These are phyloP conservation scores for Coelogynopora nodosa DNA, from an alignment of 2,888 invertebrate genomes.

Conservation along the genomic window DNA sequence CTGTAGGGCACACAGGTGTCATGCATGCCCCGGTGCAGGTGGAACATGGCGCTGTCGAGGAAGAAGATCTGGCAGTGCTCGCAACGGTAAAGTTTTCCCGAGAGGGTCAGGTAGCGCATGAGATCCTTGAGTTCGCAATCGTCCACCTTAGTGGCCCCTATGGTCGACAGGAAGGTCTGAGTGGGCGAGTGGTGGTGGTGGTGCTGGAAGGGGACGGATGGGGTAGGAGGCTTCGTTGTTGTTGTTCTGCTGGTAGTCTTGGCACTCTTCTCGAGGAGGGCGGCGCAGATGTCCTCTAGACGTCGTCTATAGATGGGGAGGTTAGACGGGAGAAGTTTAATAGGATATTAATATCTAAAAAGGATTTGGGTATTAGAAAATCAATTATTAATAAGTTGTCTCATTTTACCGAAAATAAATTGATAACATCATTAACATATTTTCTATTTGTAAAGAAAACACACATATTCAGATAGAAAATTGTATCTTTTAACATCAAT, in stretches of 20 bases:
- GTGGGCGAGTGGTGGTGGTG: neutral
- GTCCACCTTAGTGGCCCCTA: neutral
- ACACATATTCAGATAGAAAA: too few relatives aligned
- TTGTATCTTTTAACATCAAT: too few relatives aligned
- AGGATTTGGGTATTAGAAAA: too few relatives aligned
- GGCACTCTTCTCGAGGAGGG: neutral
- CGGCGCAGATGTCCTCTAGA: slow-evolving; percentile 2
- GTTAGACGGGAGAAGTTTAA: too few relatives aligned
- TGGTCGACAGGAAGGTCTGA: neutral
- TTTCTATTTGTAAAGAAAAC: too few relatives aligned
- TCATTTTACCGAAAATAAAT: too few relatives aligned
- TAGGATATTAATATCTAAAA: too few relatives aligned
- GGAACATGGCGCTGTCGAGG: slow-evolving; percentile 45
- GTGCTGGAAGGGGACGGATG: neutral
- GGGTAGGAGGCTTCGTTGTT: neutral
- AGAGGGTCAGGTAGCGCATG: slow-evolving; percentile 36
- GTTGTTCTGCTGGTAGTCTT: neutral
- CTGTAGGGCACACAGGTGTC: slow-evolving; percentile 35
- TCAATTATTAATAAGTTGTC: too few relatives aligned
- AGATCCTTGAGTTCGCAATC: slow-evolving; percentile 30
- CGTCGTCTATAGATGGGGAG: neutral
- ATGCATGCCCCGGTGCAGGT: slow-evolving; percentile 42
- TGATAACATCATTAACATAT: too few relatives aligned
- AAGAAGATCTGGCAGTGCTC: slow-evolving; percentile 46
- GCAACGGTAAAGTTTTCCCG: slow-evolving; percentile 43